Evolutionary conservation across 2,113 vertebrate genomes (phyloP), one percentile per base, ranked within the genome.

Genomic region (Raphicerus campestris): DNA sequence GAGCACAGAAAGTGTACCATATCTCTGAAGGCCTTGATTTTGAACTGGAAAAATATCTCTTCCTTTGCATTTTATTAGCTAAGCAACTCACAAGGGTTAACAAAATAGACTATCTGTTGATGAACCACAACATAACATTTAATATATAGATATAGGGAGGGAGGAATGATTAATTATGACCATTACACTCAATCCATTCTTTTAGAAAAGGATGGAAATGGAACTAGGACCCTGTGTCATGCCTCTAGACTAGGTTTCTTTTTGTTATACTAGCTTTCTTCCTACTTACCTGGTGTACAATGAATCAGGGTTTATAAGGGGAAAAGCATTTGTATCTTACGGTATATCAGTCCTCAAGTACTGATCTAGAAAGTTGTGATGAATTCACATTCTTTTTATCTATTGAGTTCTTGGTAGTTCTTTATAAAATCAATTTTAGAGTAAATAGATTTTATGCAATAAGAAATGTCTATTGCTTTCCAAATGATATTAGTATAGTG

Each of bases 401-500:
- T 91, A 4, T 22, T 70, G 0, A 85, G 7, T 91, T 39, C 55
- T 97, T 93, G 39, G 26, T n/a, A 49, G 26, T 83, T 92, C 30
- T 95, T 96, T n/a, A 89, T 39, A 73, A 77, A 91, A 15, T 85
- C 1, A 88, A 16, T 93, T 85, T 97, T 96, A 78, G 49, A 58
- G 93, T 88, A 87, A n/a, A 14, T 78, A 1, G 45, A 63, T 63
- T 70, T 28, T 89, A 89, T 97, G 42, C 35, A 81, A 86, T 30
- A 90, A 49, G 56, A 96, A 81, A 95, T 96, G 7, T 75, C 4
- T n/a, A 56, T 35, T 83, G 24, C 19, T 91, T 97, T 96, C 58
- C 24, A 98, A 39, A 26, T 91, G 30, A 60, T 1, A 0, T 47
- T 15, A 96, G 47, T 75, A 28, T 49, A 56, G 9, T 75, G 2